A percentile compares a stretch with the other conserved stretches of the same genome.
Conservation (phyloP, 2,113 vertebrate genomes). For the Dendrocopos noguchii region DNA sequence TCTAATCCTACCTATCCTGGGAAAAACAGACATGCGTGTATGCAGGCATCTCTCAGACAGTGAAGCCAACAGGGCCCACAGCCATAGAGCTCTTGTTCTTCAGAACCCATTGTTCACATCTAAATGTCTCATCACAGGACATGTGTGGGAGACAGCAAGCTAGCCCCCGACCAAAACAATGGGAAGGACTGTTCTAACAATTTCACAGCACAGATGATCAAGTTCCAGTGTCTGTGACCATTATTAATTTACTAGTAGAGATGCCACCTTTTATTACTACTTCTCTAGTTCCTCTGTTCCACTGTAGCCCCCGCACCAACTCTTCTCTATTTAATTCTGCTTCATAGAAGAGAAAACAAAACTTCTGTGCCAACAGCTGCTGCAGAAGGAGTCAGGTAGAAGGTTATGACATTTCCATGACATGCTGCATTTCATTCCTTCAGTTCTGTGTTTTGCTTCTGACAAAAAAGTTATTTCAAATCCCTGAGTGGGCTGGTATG, state of each 20-base stretch:
- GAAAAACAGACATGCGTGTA: not conserved
- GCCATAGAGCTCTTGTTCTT: not conserved
- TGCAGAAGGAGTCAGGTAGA: constrained; percentile 21
- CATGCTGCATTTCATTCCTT: not conserved
- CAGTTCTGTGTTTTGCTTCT: constrained; percentile 12
- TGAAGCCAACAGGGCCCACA: not conserved
- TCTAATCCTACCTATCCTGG: not conserved
- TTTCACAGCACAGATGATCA: not conserved
- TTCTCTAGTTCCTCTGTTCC: not conserved
- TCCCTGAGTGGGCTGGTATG: constrained; percentile 55
- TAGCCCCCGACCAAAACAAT: not conserved
- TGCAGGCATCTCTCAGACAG: not conserved
- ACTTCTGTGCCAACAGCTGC: not conserved
- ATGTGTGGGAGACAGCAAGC: not conserved
- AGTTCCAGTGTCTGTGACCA: not conserved
- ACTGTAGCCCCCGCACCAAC: not conserved
- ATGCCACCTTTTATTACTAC: not conserved
- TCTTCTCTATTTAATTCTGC: not conserved
- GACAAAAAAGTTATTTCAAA: constrained; percentile 57
- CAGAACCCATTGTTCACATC: not conserved
- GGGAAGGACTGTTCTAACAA: not conserved
- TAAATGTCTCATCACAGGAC: not conserved
- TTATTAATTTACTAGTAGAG: not conserved
- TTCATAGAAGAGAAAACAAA: not conserved
- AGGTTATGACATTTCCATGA: not conserved